Evolutionary conservation across 2,888 invertebrate genomes (phyloP), one percentile per base, ranked within the genome.

Genomic region (Heliothis peltigera): DNA sequence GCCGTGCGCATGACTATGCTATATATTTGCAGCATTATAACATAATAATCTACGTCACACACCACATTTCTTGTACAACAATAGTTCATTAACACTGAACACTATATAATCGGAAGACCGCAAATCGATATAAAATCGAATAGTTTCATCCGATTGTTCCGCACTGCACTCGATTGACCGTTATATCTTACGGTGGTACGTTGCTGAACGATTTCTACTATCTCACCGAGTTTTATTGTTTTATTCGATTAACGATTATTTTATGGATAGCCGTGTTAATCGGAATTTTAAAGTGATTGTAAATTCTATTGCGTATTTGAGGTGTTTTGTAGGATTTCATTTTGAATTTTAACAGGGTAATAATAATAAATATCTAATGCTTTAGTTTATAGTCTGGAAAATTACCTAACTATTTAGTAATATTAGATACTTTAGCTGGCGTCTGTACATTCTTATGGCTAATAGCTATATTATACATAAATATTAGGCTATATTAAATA

Each of bases 121-220:
- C 81, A 80, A 81, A 76, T 81, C 68, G 79, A 66, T 75, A 65
- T 47, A 77, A 75, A 59, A 44, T 72, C 71, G 77, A 71, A 70
- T 68, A 44, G 66, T 65, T 66, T 64, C 65, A 74, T 60, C 52
- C 55, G 48, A 61, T 71, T 67, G 74, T 80, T 80, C 71, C 71
- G 71, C 75, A 76, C 60, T 66, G 66, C 73, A 74, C 55, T 65
- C 17, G 48, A 21, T 32, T 59, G 46, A 77, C 78, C 70, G 78
- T 77, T 75, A 75, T 48, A n/a, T 55, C 56, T 52, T 61, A 69
- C 64, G 39, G 59, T 57, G 53, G 48, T 72, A 57, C 63, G 28
- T 51, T 44, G 59, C 17, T 12, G 19, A 46, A 46, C 56, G 10
- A 52, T 52, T 54, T 18, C 43, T 65, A 32, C 21, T 39, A 21